Conservation (phyloP, 2,797 vertebrate genomes). For the Tolypeutes matacus region DNA sequence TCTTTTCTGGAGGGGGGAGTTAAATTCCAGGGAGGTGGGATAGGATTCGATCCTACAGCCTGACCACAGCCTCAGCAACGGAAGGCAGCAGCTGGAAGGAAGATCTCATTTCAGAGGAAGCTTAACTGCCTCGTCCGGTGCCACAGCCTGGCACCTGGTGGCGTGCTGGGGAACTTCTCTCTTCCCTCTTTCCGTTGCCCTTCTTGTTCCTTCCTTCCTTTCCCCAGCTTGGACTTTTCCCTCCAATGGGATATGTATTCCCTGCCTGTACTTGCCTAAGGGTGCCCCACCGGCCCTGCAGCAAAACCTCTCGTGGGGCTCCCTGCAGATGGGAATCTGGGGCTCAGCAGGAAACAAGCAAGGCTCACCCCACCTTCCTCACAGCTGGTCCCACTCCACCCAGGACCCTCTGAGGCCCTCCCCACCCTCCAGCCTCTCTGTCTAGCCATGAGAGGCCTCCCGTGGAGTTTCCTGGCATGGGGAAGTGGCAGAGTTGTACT, state of each 20-base stretch:
- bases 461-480: not conserved
- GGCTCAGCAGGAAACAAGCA: not conserved
- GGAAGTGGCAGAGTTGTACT: not conserved
- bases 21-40: not conserved
- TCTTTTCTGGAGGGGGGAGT: not conserved
- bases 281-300: not conserved
- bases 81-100: not conserved
- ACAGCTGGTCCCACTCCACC: not conserved
- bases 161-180: constrained; percentile 50
- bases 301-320: not conserved
- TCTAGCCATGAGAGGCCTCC: not conserved
- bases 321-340: not conserved
- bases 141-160: constrained; percentile 55
- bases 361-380: not conserved
- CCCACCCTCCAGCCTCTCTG: not conserved
- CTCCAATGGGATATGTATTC: not conserved
- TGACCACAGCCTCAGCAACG: not conserved
- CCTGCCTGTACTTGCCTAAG: too few relatives aligned
- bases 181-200: not conserved
- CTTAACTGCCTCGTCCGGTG: not conserved
- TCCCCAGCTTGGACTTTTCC: not conserved
- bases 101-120: constrained; percentile 32
- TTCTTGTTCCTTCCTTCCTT: not conserved
- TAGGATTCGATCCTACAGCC: not conserved
- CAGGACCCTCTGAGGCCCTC: not conserved